These are phyloP conservation scores for Mellivora capensis DNA, from an alignment of 2,113 vertebrate genomes.

Conservation along the genomic window DNA sequence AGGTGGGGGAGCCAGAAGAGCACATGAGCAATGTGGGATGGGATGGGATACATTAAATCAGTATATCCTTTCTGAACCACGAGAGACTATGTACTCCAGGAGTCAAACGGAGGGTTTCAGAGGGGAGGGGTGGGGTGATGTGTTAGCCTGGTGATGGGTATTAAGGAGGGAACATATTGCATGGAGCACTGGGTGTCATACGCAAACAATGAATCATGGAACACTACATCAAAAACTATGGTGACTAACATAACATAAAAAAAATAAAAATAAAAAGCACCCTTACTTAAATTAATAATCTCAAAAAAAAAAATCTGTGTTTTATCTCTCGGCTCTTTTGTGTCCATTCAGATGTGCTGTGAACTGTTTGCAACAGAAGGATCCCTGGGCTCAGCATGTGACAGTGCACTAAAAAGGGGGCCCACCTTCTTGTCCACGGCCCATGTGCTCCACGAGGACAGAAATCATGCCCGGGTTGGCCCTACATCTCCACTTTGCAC, in stretches of 20 bases:
- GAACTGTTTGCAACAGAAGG: neutral
- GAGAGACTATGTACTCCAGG: too few species aligned
- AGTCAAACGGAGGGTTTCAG: too few species aligned
- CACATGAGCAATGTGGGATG: fast-evolving
- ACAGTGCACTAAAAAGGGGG: fast-evolving
- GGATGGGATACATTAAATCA: neutral
- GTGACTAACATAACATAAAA: too few species aligned
- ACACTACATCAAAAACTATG: too few species aligned
- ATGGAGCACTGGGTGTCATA: too few species aligned
- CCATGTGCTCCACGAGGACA: neutral
- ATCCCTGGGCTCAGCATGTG: neutral
- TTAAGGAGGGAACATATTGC: too few species aligned
- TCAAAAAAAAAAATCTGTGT: neutral
- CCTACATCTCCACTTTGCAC: neutral
- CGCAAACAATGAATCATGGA: too few species aligned
- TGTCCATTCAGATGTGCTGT: neutral
- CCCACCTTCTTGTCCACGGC: neutral
- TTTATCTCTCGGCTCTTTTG: neutral
- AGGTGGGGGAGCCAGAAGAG: neutral
- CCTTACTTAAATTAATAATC: too few species aligned
- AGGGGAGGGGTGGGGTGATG: too few species aligned
- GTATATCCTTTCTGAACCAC: too few species aligned
- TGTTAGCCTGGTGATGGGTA: too few species aligned
- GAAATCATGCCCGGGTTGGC: fast-evolving
- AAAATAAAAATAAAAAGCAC: too few species aligned